These are phyloP conservation scores for Atrina japonica DNA, from an alignment of 2,888 invertebrate species.

Conservation along the genomic window DNA sequence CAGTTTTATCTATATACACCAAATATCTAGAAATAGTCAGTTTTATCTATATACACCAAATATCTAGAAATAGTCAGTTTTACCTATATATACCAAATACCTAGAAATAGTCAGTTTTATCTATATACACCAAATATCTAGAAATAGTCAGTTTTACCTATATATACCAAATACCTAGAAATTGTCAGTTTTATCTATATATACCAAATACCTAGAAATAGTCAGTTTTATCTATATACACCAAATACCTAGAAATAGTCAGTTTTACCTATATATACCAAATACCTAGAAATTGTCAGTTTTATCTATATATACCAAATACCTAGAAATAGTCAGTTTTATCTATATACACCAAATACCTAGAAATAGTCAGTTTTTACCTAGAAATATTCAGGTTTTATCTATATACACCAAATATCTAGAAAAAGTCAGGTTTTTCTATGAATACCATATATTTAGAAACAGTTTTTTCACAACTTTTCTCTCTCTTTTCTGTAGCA, in stretches of 20 bases:
- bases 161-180: slow-evolving; percentile 1
- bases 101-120: neutral
- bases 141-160: neutral
- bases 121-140: slow-evolving; percentile 5
- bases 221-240: neutral
- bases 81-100: neutral
- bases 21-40: slow-evolving; percentile 2
- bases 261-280: neutral
- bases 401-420: too few relatives aligned
- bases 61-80: slow-evolving; percentile 1
- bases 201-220: slow-evolving; percentile 3
- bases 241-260: slow-evolving; percentile 6
- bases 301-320: neutral
- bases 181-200: neutral
- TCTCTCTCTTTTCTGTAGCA: slow-evolving; percentile 50
- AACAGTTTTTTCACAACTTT: neutral
- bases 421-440: too few relatives aligned
- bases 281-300: slow-evolving; percentile 1
- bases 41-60: neutral
- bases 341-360: neutral
- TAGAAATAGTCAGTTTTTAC: too few relatives aligned
- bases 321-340: slow-evolving; percentile 2
- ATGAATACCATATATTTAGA: too few relatives aligned
- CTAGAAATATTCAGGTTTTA: too few relatives aligned
- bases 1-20: neutral